These are phyloP conservation scores for Cybosia mesomella DNA, from an alignment of 2,888 invertebrate species.

Conservation along the genomic window DNA sequence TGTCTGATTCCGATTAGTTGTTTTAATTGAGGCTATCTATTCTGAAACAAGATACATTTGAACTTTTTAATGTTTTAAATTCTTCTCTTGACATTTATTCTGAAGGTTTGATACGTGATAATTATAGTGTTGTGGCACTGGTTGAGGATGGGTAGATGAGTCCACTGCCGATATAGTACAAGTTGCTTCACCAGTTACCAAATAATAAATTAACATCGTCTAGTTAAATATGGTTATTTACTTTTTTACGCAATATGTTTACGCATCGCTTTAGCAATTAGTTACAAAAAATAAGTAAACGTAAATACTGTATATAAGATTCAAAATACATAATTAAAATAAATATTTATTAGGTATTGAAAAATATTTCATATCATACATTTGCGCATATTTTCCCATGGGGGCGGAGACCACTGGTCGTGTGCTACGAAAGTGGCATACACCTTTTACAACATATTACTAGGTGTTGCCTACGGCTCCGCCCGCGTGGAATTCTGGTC, in stretches of 20 bases:
- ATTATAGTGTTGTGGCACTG: conserved; percentile 11
- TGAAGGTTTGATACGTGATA: conserved; percentile 32
- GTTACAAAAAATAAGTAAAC: not conserved
- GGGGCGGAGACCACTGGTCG: too few species aligned
- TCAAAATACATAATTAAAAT: too few species aligned
- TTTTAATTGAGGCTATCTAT: conserved; percentile 33
- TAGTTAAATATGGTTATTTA: conserved; percentile 14
- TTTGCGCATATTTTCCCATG: too few species aligned
- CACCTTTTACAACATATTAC: too few species aligned
- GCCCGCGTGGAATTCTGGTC: too few species aligned
- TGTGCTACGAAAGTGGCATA: too few species aligned
- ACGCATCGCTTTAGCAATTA: conserved; percentile 6
- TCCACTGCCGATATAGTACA: conserved; percentile 11
- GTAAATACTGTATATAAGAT: not conserved
- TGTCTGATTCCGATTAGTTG: conserved; percentile 37
- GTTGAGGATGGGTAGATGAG: not conserved
- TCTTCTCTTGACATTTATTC: conserved; percentile 41
- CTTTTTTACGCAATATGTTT: conserved; percentile 19
- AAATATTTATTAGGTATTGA: not conserved
- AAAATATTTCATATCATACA: not conserved
- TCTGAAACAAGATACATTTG: conserved; percentile 1
- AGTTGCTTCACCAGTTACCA: conserved; percentile 27
- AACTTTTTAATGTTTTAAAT: conserved; percentile 18
- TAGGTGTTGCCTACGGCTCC: too few species aligned
- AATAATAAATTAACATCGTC: conserved; percentile 20